These are phyloP conservation scores for Eilema sororculum DNA, from an alignment of 2,888 invertebrate species.

Conservation along the genomic window DNA sequence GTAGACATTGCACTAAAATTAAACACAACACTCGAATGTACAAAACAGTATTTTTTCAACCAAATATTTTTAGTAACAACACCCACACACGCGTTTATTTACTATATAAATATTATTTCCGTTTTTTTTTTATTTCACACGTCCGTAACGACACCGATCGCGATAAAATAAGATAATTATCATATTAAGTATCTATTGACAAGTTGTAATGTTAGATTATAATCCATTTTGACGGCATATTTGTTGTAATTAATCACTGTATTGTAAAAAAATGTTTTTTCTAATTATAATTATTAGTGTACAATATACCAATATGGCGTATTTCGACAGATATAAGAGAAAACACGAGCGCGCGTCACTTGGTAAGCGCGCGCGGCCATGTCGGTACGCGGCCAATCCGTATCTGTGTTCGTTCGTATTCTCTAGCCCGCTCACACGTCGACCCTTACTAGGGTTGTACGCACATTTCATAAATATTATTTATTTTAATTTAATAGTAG, in stretches of 20 bases:
- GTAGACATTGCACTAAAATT: constrained; percentile 74
- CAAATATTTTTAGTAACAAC: constrained; percentile 65
- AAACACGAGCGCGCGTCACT: constrained; percentile 69
- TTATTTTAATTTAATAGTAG: constrained; percentile 17
- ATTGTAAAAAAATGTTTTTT: constrained; percentile 40
- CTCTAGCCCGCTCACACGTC: constrained; percentile 80
- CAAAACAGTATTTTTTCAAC: constrained; percentile 62
- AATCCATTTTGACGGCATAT: constrained; percentile 25
- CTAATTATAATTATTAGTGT: constrained; percentile 59
- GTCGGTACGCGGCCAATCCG: constrained; percentile 69
- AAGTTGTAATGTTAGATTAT: constrained; percentile 29
- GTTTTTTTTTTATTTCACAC: constrained; percentile 41
- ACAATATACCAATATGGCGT: constrained; percentile 82
- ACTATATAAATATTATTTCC: constrained; percentile 40
- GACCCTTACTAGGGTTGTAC: constrained; percentile 68
- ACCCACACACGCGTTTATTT: constrained; percentile 38
- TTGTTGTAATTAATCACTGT: constrained; percentile 31
- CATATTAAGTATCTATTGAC: constrained; percentile 43
- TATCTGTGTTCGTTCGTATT: constrained; percentile 77
- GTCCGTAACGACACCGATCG: constrained; percentile 43
- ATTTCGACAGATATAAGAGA: constrained; percentile 77
- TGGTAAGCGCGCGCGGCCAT: constrained; percentile 68
- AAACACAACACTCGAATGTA: constrained; percentile 56
- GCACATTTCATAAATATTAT: constrained; percentile 23
- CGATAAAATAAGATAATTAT: constrained; percentile 46